Evolutionary conservation across 2,113 vertebrate genomes (phyloP), one percentile per base, ranked within the genome.

Genomic region (Pleuronectes platessa): DNA sequence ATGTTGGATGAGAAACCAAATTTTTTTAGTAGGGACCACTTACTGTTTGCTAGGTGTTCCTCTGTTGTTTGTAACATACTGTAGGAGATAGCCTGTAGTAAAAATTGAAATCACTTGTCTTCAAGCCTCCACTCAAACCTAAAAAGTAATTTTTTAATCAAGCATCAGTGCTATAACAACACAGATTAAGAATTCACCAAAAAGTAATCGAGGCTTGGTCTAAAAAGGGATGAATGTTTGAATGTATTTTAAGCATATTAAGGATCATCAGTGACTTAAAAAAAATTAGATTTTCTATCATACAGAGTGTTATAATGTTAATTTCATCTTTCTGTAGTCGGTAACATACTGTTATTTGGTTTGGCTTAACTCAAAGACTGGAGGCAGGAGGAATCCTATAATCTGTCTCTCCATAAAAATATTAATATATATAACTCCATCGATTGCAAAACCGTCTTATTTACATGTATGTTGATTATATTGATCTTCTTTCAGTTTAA

Each of bases 171-270:
- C 9, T 40, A 56, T 4, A 58, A 58, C 6, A 31, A 64, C 10
- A 2, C 6, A 26, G 27, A 31, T 20, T 40, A 21, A 63, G 42
- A 42, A 2, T 27, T 15, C 2, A 64, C 13, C 40, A 47, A 64
- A 18, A 49, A 14, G 9, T 35, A 21, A 53, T 4, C 35, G 26
- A 31, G 47, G 18, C 35, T 31, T 67, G 17, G 31, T 61, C 14
- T 3, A 4, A 12, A 54, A 24, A 2, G 14, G 15, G 14, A 11
- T n/a, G 40, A 35, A 49, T 13, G 47, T 27, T 15, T 45, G 42
- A 45, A 42, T 45, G 40, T 21, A 64, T 61, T 54, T 64, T 49
- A 40, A 23, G 40, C 26, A 64, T 61, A 47, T 64, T 58, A 40
- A 23, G 26, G 1, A 27, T 37, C 17, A 35, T 5, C 42, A 3